A percentile compares a stretch with the other conserved stretches of the same genome.
These are phyloP conservation scores for Orgyia antiqua DNA, from an alignment of 2,888 invertebrate species.

Conservation along the genomic window DNA sequence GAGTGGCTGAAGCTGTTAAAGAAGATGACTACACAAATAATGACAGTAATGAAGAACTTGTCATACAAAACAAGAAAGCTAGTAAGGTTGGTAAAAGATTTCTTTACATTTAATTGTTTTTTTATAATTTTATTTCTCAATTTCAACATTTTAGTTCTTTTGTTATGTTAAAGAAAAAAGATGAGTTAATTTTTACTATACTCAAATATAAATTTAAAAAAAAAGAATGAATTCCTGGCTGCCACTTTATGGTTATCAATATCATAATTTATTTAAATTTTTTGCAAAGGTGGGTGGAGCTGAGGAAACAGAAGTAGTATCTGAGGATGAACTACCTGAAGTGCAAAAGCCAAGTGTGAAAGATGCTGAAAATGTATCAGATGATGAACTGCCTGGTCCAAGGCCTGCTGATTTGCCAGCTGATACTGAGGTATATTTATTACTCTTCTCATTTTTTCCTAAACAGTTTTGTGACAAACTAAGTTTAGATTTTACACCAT, in stretches of 20 bases:
- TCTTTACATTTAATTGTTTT: no score
- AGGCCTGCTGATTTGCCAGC: slow-evolving; percentile 84
- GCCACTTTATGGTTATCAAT: no score
- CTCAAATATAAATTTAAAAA: no score
- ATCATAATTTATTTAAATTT: no score
- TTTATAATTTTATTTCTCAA: no score
- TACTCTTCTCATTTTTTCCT: neutral
- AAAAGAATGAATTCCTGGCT: no score
- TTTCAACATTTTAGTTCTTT: no score
- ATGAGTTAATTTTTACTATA: no score
- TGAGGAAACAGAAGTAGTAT: slow-evolving; percentile 90
- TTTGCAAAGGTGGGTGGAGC: slow-evolving; percentile 68
- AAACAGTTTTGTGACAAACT: neutral
- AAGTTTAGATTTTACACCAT: neutral
- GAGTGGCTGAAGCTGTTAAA: no score
- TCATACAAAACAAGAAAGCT: slow-evolving; percentile 17
- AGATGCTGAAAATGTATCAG: slow-evolving; percentile 90
- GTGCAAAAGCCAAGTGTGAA: slow-evolving; percentile 87
- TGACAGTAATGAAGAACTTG: slow-evolving; percentile 7
- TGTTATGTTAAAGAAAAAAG: no score
- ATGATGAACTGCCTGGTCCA: slow-evolving; percentile 86
- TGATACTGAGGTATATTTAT: slow-evolving; percentile 82
- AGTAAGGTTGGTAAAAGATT: slow-evolving; percentile 18
- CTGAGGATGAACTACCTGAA: slow-evolving; percentile 88
- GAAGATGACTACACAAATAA: no score